These are phyloP conservation scores for Pachydiplax longipennis DNA, from an alignment of 2,888 invertebrate species.

Conservation along the genomic window DNA sequence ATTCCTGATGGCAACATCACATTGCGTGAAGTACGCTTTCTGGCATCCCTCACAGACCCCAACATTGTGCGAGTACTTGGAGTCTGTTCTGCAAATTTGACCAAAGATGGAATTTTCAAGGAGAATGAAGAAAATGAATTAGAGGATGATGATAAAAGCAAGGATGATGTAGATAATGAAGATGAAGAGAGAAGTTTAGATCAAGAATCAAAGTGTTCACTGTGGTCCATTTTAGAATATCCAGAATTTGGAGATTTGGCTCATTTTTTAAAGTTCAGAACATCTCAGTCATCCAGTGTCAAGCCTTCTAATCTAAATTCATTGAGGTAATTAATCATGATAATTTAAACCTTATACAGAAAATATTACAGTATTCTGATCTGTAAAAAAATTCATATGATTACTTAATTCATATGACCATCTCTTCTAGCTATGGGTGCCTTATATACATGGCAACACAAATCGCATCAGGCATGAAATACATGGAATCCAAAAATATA, in stretches of 20 bases:
- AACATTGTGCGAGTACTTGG: conserved; percentile 72
- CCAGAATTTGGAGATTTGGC: conserved; percentile 78
- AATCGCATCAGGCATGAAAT: conserved; percentile 81
- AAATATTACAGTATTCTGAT: too few species aligned
- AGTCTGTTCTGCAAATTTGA: conserved; percentile 61
- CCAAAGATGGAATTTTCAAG: conserved; percentile 47
- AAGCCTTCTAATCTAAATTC: conserved; percentile 59
- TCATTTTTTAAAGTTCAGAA: conserved; percentile 67
- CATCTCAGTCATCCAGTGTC: conserved; percentile 57
- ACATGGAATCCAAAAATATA: conserved; percentile 78
- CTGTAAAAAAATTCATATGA: too few species aligned
- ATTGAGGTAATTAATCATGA: conserved; percentile 55
- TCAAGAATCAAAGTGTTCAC: conserved; percentile 62
- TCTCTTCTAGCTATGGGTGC: conserved; percentile 68
- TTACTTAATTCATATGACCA: neutral
- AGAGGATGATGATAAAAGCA: conserved; percentile 52
- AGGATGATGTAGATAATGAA: neutral
- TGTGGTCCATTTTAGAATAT: conserved; percentile 76
- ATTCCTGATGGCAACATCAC: conserved; percentile 60
- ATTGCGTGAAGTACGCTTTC: conserved; percentile 72
- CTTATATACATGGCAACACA: conserved; percentile 77
- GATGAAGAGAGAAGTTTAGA: neutral
- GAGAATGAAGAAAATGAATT: neutral
- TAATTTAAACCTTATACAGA: too few species aligned
- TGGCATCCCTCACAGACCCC: conserved; percentile 72